Evolutionary conservation across 2,888 invertebrate species (phyloP), one percentile per base, ranked within the genome.

Genomic region (Conops quadrifasciatus): DNA sequence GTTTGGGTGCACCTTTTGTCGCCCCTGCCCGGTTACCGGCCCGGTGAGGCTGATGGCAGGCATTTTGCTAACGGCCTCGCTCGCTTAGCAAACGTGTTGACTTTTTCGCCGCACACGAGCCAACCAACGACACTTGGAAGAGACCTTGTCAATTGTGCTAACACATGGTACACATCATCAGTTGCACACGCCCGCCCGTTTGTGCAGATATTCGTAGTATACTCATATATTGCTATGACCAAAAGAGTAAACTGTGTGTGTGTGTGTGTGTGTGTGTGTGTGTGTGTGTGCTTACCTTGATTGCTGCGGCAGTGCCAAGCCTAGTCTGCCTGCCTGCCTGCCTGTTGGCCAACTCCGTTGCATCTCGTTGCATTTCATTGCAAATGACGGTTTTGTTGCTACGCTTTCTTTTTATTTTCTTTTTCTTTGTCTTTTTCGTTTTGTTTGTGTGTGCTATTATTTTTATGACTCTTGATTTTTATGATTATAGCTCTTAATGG

Each of bases 391-490:
- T 36, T 56, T 56, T 26, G 21, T 24, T n/a, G n/a, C n/a, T 19
- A 5, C 15, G 56, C 9, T 3, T 53, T 53, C 4, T 28, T n/a
- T 13, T 16, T 30, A 3, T 51, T 66, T 1, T 26, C 53, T 26
- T 5, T 59, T n/a, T 21, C 67, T 16, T 16, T n/a, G 19, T n/a
- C 16, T 19, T 67, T 47, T 26, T 30, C 26, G 47, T 15, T 3
- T 49, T 51, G 49, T 60, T 24, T 26, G 21, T 43, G 19, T 51
- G 30, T 28, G 28, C 2, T 53, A 24, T 67, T 66, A 15, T 59
- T 81, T 82, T 80, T 80, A 82, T 78, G 80, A 77, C 74, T 79
- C 78, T 81, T 79, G 80, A 78, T 80, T 82, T 81, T 82, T 81
- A 81, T 78, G 81, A 81, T 80, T 81, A 80, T 80, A 77, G 78